phyloP scores from a whole-genome alignment of 2,113 vertebrate genomes.

The human (Homo sapiens) region DNA sequence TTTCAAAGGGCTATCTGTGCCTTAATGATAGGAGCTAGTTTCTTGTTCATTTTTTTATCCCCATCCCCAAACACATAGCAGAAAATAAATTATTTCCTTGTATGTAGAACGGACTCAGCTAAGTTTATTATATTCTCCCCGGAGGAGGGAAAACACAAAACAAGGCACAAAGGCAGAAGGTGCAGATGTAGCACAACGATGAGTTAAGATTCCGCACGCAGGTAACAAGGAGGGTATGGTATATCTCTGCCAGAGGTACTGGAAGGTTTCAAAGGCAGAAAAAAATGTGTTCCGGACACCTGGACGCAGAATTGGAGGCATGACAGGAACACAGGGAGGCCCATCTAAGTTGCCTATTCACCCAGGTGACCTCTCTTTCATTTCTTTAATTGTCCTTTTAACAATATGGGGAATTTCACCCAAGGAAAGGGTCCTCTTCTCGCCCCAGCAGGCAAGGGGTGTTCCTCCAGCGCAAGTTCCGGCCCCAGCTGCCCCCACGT shows the following conservation, averaged over 20 bases:
- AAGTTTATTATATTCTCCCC: not conserved
- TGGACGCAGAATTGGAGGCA: not conserved
- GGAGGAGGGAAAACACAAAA: not conserved
- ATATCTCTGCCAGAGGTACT: not conserved
- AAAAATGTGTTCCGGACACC: not conserved
- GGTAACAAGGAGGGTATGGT: not conserved
- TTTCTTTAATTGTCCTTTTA: not conserved
- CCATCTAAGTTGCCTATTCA: not conserved
- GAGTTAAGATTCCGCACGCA: not conserved
- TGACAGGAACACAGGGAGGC: not conserved
- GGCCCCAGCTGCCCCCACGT: not conserved
- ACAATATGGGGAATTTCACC: not conserved
- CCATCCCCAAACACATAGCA: not conserved
- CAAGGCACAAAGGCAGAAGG: not conserved
- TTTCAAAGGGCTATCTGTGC: not conserved
- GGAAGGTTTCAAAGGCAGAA: not conserved
- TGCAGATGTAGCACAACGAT: not conserved
- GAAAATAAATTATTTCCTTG: not conserved
- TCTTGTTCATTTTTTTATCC: not conserved
- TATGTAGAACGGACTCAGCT: not conserved
- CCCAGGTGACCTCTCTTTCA: not conserved
- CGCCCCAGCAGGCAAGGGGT: not conserved
- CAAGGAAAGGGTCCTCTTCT: not conserved
- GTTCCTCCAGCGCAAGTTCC: not conserved
- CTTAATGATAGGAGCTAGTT: not conserved